Conservation (phyloP, 2,797 vertebrate species). For the Acomys russatus region DNA sequence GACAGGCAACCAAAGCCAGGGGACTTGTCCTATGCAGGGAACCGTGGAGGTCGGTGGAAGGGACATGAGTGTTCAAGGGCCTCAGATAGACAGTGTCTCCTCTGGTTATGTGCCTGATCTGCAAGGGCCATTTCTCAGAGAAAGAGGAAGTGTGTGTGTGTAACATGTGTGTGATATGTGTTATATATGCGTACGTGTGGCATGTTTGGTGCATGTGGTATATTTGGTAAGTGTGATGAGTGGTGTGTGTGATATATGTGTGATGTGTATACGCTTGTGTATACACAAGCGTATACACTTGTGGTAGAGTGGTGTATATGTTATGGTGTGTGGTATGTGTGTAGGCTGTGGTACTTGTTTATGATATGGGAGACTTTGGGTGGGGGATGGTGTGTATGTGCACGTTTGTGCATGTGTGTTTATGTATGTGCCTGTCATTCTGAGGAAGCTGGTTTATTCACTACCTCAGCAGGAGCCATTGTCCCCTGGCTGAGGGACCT, state of each 20-base stretch:
- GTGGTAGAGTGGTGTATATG: neutral
- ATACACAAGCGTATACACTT: no score
- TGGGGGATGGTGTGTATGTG: neutral
- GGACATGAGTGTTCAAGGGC: neutral
- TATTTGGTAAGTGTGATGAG: neutral
- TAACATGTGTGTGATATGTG: neutral
- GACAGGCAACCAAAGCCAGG: neutral
- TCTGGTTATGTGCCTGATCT: neutral
- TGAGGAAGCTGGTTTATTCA: neutral
- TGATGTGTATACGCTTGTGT: neutral
- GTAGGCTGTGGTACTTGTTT: neutral
- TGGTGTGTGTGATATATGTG: neutral
- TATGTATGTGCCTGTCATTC: neutral
- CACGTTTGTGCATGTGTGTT: neutral
- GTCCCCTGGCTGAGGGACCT: neutral
- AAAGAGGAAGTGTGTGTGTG: neutral
- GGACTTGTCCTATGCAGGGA: rapidly evolving
- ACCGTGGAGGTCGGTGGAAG: no score
- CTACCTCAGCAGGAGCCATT: neutral
- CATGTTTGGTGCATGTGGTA: neutral
- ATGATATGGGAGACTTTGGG: neutral
- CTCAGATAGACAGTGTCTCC: rapidly evolving
- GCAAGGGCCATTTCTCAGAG: neutral
- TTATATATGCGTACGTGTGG: neutral
- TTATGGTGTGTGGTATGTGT: neutral